Evolutionary conservation across 1,140 invertebrate genomes (phyloP).

Genomic region (Lepidostoma basale): DNA sequence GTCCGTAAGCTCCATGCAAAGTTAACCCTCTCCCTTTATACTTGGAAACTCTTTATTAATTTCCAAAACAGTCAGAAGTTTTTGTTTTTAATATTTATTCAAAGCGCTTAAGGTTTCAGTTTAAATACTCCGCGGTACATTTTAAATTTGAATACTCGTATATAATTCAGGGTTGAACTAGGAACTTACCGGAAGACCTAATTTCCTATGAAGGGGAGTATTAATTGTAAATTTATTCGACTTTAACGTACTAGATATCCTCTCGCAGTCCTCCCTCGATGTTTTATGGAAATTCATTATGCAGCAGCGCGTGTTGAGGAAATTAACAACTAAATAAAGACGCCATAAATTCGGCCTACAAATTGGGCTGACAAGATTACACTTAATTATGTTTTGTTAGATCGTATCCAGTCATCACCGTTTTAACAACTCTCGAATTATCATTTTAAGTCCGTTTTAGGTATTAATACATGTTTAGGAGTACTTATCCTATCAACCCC

Average conservation of each 20-base stretch:
- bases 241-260: conserved; percentile 32
- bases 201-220: conserved; percentile 33
- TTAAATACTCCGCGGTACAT: neutral
- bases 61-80: too few species aligned
- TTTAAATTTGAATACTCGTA: neutral
- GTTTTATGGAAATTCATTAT: conserved; percentile 45
- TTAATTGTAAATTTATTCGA: conserved; percentile 45
- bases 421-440: neutral
- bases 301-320: conserved; percentile 28
- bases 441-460: too few species aligned
- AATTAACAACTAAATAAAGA: conserved; percentile 46
- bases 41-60: too few species aligned
- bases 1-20: too few species aligned
- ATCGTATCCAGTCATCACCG: neutral
- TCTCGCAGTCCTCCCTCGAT: conserved; percentile 5
- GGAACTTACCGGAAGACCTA: conserved; percentile 38
- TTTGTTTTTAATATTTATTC: too few species aligned
- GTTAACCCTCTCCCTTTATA: too few species aligned
- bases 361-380: conserved; percentile 11
- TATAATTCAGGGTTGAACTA: conserved; percentile 27
- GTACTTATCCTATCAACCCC: too few species aligned
- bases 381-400: neutral
- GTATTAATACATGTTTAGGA: neutral
- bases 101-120: too few species aligned
- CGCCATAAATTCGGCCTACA: conserved; percentile 32